Conservation (phyloP, 2,797 vertebrate genomes). For the Lutjanus campechanus region DNA sequence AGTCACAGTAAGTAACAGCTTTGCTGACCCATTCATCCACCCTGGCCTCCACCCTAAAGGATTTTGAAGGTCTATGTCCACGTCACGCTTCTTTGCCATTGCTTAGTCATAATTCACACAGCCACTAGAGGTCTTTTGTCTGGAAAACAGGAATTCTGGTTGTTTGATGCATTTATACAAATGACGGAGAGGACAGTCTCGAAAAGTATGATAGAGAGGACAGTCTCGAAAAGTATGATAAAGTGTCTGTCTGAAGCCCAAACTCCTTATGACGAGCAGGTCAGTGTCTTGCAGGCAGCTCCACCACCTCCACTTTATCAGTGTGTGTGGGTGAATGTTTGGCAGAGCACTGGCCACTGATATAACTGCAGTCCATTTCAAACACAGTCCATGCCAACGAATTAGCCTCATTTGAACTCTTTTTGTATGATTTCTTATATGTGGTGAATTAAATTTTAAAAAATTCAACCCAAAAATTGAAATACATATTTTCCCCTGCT, state of each 20-base stretch:
- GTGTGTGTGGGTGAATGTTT: neutral
- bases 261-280: neutral
- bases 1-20: too few relatives aligned
- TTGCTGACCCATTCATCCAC: neutral
- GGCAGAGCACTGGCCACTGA: neutral
- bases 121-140: constrained; percentile 21
- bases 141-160: neutral
- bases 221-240: neutral
- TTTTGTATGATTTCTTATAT: neutral
- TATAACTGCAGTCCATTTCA: neutral
- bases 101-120: constrained; percentile 4
- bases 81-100: neutral
- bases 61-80: neutral
- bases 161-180: neutral
- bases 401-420: neutral
- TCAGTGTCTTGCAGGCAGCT: neutral
- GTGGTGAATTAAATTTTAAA: too few relatives aligned
- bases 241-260: neutral
- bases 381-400: neutral
- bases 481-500: too few relatives aligned
- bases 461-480: too few relatives aligned
- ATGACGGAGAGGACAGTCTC: neutral
- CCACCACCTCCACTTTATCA: neutral
- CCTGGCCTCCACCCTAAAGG: too few relatives aligned
- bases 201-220: neutral